Conservation (phyloP, 2,888 invertebrate species). For the Eilema griseolum region DNA sequence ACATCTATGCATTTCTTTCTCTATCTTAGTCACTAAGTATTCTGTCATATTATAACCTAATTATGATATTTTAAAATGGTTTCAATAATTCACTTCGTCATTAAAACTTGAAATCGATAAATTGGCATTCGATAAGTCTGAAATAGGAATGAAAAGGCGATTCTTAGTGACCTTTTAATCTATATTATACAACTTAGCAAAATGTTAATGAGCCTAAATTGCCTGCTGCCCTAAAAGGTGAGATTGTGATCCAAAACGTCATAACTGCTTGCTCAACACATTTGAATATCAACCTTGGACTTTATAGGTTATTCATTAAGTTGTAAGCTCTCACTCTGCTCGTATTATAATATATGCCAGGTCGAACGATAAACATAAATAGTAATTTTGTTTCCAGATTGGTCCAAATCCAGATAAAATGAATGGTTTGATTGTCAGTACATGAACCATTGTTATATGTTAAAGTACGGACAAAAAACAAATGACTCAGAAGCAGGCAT, state of each 20-base stretch:
- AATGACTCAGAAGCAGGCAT: too few relatives aligned
- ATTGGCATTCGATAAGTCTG: not conserved
- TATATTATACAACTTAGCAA: not conserved
- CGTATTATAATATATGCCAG: not conserved
- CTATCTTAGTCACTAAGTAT: not conserved
- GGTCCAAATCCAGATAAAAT: too few relatives aligned
- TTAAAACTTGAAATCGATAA: not conserved
- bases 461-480: too few relatives aligned
- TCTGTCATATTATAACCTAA: not conserved
- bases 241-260: conserved; percentile 4
- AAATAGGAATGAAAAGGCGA: not conserved
- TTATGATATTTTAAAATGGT: not conserved
- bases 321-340: not conserved
- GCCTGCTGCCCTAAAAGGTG: not conserved
- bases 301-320: not conserved
- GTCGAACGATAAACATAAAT: too few relatives aligned
- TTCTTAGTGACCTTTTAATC: not conserved
- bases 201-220: conserved; percentile 5
- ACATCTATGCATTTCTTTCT: not conserved
- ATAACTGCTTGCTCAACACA: not conserved
- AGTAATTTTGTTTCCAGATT: too few relatives aligned
- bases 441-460: too few relatives aligned
- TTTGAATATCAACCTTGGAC: not conserved
- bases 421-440: too few relatives aligned
- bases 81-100: not conserved